Conservation (phyloP, 2,888 invertebrate genomes). For the Eudasyphora cyanicolor region DNA sequence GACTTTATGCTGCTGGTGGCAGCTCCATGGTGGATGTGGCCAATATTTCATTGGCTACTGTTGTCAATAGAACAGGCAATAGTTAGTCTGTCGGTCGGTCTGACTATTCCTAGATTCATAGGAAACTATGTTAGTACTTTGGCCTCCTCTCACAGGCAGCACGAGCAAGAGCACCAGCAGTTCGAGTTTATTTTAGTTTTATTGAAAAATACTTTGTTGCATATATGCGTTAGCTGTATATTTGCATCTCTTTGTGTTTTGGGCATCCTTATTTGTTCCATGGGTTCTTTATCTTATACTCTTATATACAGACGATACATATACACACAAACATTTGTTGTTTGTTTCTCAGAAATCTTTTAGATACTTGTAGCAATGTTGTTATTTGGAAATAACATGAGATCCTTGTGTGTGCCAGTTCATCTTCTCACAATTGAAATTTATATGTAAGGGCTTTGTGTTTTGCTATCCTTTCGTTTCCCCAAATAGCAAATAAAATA, state of each 20-base stretch:
- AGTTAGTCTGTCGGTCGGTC: too few species aligned
- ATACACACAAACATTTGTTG: neutral
- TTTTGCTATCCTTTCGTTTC: neutral
- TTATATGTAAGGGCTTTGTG: neutral
- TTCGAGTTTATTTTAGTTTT: conserved; percentile 7
- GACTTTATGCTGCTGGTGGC: neutral
- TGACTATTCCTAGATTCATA: too few species aligned
- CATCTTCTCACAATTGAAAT: neutral
- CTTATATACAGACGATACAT: too few species aligned
- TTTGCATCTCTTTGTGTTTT: neutral
- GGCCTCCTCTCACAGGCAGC: too few species aligned
- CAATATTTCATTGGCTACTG: neutral
- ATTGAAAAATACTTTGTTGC: conserved; percentile 24
- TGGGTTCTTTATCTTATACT: conserved; percentile 13
- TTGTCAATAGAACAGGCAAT: too few species aligned
- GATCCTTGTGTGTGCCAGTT: neutral
- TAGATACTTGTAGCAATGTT: neutral
- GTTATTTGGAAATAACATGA: neutral
- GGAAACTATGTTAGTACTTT: too few species aligned
- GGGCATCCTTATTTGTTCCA: neutral
- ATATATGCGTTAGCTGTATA: neutral
- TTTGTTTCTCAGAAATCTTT: neutral
- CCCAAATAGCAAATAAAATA: neutral
- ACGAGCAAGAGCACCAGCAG: too few species aligned
- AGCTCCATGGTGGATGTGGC: neutral